phyloP scores from a whole-genome alignment of 2,797 vertebrate genomes.

The Ctenochaetus hawaiiensis region DNA sequence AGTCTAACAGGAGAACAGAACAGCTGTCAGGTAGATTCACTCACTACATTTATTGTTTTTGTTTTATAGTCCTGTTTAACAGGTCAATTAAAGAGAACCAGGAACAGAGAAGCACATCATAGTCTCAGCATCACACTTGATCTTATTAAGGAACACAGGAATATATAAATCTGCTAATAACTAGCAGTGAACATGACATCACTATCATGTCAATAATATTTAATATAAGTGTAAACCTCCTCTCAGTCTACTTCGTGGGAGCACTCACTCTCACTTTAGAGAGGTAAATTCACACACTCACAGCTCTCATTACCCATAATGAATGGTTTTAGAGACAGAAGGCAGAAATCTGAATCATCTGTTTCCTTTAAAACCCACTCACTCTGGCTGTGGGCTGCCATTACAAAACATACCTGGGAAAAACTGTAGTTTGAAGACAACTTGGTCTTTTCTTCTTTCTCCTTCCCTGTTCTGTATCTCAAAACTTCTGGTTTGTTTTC shows the following conservation, averaged over 20 bases:
- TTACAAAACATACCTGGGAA: conserved; percentile 71
- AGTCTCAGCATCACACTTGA: not conserved
- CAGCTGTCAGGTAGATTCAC: not conserved
- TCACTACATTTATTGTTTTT: not conserved
- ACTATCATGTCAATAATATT: conserved; percentile 5
- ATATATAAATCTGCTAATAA: too few species aligned
- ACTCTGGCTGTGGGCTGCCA: conserved; percentile 36
- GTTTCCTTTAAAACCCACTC: conserved; percentile 46
- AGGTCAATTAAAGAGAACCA: not conserved
- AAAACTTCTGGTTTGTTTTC: conserved; percentile 74
- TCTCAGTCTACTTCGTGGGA: conserved; percentile 42
- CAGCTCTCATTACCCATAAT: conserved; percentile 60
- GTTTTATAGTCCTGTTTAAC: not conserved
- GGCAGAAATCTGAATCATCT: conserved; percentile 51
- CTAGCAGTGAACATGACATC: not conserved
- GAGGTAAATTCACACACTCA: conserved; percentile 48
- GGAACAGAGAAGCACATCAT: not conserved
- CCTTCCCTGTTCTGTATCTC: conserved; percentile 59
- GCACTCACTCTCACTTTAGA: conserved; percentile 40
- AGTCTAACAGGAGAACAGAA: conserved; percentile 45
- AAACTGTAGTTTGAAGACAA: conserved; percentile 45
- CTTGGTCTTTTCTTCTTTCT: conserved; percentile 52
- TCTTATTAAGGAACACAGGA: not conserved
- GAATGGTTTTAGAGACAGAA: conserved; percentile 59
- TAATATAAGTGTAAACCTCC: conserved; percentile 29